Conservation (phyloP, 2,113 vertebrate genomes). For the Hippopotamus amphibius region DNA sequence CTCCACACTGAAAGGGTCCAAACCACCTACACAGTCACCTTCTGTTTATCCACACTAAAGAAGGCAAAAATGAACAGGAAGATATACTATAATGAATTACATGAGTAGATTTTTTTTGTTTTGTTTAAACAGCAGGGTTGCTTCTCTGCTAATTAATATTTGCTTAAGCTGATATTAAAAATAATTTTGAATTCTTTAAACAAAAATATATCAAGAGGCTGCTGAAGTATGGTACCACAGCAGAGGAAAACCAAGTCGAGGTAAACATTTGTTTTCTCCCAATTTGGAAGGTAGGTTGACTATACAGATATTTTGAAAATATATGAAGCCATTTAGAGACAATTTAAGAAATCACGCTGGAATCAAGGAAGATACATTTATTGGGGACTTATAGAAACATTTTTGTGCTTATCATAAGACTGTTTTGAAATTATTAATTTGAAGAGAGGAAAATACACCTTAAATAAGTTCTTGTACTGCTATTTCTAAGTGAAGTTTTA, state of each 20-base stretch:
- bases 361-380: constrained; percentile 6
- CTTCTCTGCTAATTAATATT: constrained; percentile 45
- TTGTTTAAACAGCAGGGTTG: background rate
- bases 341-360: background rate
- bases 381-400: background rate
- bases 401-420: background rate
- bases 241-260: constrained; percentile 18
- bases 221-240: background rate
- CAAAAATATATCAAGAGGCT: constrained; percentile 19
- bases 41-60: background rate
- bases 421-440: constrained; percentile 51
- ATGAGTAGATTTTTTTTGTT: background rate
- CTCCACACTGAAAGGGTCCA: background rate
- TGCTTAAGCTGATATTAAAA: constrained; percentile 56
- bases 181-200: constrained; percentile 47
- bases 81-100: background rate
- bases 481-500: constrained; percentile 44
- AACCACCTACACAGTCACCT: background rate
- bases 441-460: background rate
- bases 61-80: background rate
- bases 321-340: background rate
- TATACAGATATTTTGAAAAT: background rate
- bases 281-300: background rate
- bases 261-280: background rate
- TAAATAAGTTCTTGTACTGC: constrained; percentile 1